Conservation (phyloP, 2,888 invertebrate genomes). For the Chironomus riparius region DNA sequence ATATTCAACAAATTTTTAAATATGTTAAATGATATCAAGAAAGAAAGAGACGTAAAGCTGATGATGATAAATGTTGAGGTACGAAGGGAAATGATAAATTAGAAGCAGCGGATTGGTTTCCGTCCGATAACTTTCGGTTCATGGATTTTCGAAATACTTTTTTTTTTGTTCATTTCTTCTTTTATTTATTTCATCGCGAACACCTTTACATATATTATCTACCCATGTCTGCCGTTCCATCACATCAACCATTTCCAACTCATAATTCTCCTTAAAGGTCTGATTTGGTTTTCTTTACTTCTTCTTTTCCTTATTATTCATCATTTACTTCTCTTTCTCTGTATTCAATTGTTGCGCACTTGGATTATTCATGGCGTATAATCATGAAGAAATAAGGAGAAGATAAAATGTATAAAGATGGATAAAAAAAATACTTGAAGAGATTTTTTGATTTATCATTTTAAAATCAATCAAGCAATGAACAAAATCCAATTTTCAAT, state of each 20-base stretch:
- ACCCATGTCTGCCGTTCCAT: not conserved
- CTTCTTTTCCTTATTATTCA: not conserved
- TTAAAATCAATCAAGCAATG: constrained; percentile 27
- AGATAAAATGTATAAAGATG: no score
- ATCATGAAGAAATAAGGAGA: not conserved
- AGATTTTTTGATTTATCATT: constrained; percentile 26
- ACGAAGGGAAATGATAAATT: constrained; percentile 25
- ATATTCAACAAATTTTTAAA: not conserved
- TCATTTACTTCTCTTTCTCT: not conserved
- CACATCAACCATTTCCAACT: not conserved
- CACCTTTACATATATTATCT: no score
- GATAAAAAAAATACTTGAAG: not conserved
- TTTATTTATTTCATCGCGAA: not conserved
- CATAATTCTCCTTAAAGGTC: constrained; percentile 25
- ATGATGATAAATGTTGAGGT: constrained; percentile 26
- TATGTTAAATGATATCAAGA: constrained; percentile 20
- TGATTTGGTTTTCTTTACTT: not conserved
- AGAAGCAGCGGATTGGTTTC: constrained; percentile 24
- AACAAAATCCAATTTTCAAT: constrained; percentile 22
- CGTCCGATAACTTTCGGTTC: constrained; percentile 23
- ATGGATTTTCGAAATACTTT: no score
- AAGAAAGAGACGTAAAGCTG: constrained; percentile 6
- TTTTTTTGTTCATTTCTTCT: not conserved
- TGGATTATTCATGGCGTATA: constrained; percentile 26
- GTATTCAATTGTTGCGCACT: constrained; percentile 17